Percentiles rank a stretch among this genome's conserved stretches.
These are phyloP conservation scores for Agapornis canus DNA, from an alignment of 2,797 vertebrate species.

Conservation along the genomic window DNA sequence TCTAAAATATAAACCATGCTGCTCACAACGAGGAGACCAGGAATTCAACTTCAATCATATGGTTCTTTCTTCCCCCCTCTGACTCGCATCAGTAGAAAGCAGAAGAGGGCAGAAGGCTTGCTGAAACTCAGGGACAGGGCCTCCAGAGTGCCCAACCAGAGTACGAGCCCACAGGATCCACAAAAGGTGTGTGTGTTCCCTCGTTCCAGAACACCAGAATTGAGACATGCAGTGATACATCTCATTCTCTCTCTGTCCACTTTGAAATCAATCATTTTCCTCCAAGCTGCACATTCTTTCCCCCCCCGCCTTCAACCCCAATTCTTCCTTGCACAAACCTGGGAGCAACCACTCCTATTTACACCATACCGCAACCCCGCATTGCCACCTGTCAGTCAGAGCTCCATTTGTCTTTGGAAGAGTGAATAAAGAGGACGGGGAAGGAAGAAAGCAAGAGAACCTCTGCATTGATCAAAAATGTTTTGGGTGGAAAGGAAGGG, in stretches of 20 bases:
- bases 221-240: not conserved
- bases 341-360: not conserved
- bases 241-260: not conserved
- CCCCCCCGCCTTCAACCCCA: not conserved
- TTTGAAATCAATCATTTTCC: not conserved
- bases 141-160: not conserved
- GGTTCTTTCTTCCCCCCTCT: not conserved
- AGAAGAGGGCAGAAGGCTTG: not conserved
- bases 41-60: not conserved
- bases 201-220: not conserved
- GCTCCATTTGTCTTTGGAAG: not conserved
- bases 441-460: not conserved
- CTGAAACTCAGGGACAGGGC: not conserved
- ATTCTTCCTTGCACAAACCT: not conserved
- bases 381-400: not conserved
- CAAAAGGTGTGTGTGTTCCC: fast-evolving
- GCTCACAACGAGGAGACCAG: not conserved
- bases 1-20: not conserved
- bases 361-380: fast-evolving
- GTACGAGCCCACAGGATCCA: not conserved
- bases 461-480: slow-evolving; percentile 22
- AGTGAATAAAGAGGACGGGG: not conserved
- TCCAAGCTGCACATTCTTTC: not conserved
- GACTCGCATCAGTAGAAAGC: not conserved
- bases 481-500: not conserved